A percentile compares a stretch with the other conserved stretches of the same genome.
These are phyloP conservation scores for Andrena praecox DNA, from an alignment of 2,888 invertebrate genomes.

Conservation along the genomic window DNA sequence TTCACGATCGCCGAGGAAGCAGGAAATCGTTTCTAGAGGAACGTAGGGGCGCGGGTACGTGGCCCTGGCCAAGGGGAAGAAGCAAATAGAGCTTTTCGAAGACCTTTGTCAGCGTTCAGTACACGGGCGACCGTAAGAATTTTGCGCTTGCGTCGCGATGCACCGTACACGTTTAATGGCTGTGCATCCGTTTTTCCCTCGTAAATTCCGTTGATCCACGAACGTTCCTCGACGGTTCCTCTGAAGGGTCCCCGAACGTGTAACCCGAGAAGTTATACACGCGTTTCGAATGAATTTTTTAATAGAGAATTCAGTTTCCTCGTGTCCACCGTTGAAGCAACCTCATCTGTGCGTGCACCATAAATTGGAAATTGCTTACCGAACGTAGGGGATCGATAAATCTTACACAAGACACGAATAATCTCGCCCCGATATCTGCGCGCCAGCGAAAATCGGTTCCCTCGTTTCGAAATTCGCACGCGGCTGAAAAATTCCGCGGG, in stretches of 20 bases:
- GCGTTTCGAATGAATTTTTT: background rate
- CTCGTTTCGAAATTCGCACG: conserved; percentile 8
- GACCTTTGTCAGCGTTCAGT: conserved; percentile 67
- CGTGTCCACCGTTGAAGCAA: too few relatives aligned
- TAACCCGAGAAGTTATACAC: background rate
- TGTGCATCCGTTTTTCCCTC: conserved; percentile 25
- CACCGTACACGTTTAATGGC: conserved; percentile 59
- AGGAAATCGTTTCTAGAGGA: conserved; percentile 39
- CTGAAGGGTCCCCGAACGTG: background rate
- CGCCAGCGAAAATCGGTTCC: background rate
- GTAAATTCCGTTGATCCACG: conserved; percentile 12
- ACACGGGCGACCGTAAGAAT: conserved; percentile 54
- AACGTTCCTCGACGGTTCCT: background rate
- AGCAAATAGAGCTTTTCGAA: conserved; percentile 55
- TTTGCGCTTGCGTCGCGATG: conserved; percentile 45
- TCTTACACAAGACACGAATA: background rate
- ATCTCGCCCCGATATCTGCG: background rate
- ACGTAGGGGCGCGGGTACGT: conserved; percentile 9
- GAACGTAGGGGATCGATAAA: background rate
- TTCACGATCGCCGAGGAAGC: conserved; percentile 57
- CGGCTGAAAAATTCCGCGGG: conserved; percentile 5
- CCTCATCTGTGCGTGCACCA: too few relatives aligned
- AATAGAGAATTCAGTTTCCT: background rate
- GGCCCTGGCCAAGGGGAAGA: conserved; percentile 14
- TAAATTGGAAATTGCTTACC: too few relatives aligned